phyloP scores from a whole-genome alignment of 1,140 invertebrate species.

The Drosophila pallidifrons region DNA sequence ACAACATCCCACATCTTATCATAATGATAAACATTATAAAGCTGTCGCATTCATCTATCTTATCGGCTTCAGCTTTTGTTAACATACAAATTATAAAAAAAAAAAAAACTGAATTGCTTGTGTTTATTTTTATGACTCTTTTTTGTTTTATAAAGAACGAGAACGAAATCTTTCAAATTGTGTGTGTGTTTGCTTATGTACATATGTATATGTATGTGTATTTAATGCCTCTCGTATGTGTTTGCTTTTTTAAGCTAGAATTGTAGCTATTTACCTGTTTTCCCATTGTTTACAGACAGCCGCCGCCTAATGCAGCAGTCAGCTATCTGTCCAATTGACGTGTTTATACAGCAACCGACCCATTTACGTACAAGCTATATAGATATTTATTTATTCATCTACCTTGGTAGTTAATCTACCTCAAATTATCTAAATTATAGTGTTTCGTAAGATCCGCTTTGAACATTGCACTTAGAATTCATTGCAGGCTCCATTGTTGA shows the following conservation, averaged over 20 bases:
- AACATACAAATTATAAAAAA: slow-evolving; percentile 29
- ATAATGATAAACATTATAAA: slow-evolving; percentile 37
- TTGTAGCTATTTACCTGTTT: slow-evolving; percentile 31
- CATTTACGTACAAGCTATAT: slow-evolving; percentile 33
- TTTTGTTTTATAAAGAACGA: slow-evolving; percentile 9
- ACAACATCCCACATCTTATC: slow-evolving; percentile 32
- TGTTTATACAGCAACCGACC: slow-evolving; percentile 48
- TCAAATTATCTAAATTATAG: slow-evolving; percentile 26
- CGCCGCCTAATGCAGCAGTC: slow-evolving; percentile 47
- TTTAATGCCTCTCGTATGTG: slow-evolving; percentile 29
- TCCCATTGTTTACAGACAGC: slow-evolving; percentile 39
- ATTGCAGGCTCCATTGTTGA: background rate
- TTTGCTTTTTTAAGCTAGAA: slow-evolving; percentile 33
- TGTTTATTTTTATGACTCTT: slow-evolving; percentile 47
- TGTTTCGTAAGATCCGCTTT: slow-evolving; percentile 8
- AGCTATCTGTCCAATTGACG: slow-evolving; percentile 35
- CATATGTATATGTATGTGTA: slow-evolving; percentile 14
- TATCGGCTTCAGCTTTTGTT: slow-evolving; percentile 39
- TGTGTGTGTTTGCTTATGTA: slow-evolving; percentile 40
- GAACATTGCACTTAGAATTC: background rate
- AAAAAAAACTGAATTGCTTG: slow-evolving; percentile 18
- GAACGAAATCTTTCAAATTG: slow-evolving; percentile 36
- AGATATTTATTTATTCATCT: background rate
- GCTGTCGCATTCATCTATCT: slow-evolving; percentile 31
- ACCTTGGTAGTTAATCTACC: slow-evolving; percentile 11